These are phyloP conservation scores for Hemithea aestivaria DNA, from an alignment of 2,888 invertebrate species.

Conservation along the genomic window DNA sequence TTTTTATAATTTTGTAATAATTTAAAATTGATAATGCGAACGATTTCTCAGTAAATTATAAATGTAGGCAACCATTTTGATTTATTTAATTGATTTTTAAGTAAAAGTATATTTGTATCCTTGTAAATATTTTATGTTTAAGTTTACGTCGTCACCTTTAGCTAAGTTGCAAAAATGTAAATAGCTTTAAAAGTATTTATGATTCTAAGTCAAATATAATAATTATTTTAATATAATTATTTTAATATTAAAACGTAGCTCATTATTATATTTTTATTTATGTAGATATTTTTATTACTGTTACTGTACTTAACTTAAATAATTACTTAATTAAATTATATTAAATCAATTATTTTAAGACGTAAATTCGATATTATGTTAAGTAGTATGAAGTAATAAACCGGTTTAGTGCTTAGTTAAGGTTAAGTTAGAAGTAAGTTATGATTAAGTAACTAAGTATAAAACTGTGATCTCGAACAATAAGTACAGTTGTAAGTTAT, in stretches of 20 bases:
- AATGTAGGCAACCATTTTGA: background rate
- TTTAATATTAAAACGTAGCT: too few species aligned
- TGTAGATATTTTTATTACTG: too few species aligned
- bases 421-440: constrained; percentile 17
- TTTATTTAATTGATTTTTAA: background rate
- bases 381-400: constrained; percentile 16
- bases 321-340: background rate
- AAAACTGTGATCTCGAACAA: constrained; percentile 72
- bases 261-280: too few species aligned
- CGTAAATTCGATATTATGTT: too few species aligned
- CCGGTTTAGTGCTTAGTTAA: constrained; percentile 24
- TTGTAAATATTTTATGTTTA: constrained; percentile 1
- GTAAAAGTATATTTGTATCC: background rate
- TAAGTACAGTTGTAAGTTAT: constrained; percentile 72
- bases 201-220: too few species aligned
- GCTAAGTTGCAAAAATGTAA: background rate
- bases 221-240: too few species aligned
- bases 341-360: too few species aligned
- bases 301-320: too few species aligned
- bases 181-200: background rate
- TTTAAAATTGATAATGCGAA: constrained; percentile 16
- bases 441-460: background rate
- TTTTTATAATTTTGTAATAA: background rate
- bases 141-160: constrained; percentile 17
- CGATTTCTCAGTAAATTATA: constrained; percentile 9